Percentiles rank a stretch among this genome's conserved stretches.
phyloP scores from a whole-genome alignment of 2,797 vertebrate species.

The Paramormyrops hopkinsi region DNA sequence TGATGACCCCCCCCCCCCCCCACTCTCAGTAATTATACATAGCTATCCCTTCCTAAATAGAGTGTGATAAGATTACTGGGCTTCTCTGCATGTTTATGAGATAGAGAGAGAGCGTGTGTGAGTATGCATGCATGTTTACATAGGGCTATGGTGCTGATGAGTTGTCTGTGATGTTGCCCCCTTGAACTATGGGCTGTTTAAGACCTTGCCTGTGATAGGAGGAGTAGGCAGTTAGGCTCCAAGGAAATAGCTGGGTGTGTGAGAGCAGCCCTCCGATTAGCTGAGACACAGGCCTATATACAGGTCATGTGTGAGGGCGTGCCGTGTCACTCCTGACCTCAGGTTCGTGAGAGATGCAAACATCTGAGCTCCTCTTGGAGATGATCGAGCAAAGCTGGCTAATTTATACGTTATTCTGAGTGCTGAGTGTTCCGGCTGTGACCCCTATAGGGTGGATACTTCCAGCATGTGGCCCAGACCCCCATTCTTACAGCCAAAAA shows the following conservation, averaged over 20 bases:
- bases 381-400: not conserved
- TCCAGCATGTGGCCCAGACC: not conserved
- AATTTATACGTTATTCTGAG: not conserved
- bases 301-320: not conserved
- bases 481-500: not conserved
- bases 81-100: not conserved
- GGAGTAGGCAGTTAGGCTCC: not conserved
- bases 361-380: not conserved
- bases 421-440: not conserved
- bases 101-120: not conserved
- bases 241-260: not conserved
- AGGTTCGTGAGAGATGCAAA: not conserved
- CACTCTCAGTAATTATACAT: not conserved
- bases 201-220: not conserved
- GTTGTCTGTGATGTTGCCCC: slow-evolving; percentile 48
- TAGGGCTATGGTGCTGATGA: slow-evolving; percentile 1
- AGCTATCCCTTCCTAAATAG: not conserved
- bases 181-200: slow-evolving; percentile 50
- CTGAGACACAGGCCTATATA: not conserved
- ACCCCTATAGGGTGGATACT: not conserved
- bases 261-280: not conserved
- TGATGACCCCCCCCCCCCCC: not conserved
- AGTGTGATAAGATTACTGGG: not conserved
- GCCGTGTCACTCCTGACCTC: not conserved
- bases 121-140: not conserved